Percentiles rank a stretch among this genome's conserved stretches.
Conservation (phyloP, 2,888 invertebrate species). For the Folsomia candida region DNA sequence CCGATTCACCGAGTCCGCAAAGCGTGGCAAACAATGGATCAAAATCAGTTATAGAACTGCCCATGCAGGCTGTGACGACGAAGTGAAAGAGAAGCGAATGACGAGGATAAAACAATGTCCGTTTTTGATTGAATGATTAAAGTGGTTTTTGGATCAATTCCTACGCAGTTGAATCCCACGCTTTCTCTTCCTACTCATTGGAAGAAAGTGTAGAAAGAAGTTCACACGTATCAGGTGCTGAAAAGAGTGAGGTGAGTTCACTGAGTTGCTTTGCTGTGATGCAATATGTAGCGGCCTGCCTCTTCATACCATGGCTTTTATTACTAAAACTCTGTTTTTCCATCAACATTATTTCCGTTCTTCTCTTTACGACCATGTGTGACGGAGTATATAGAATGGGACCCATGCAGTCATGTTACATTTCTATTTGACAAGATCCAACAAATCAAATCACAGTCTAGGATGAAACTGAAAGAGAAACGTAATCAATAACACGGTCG, state of each 20-base stretch:
- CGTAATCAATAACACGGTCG: conserved; percentile 15
- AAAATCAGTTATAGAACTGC: neutral
- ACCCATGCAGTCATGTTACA: neutral
- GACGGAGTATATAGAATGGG: neutral
- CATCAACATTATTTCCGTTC: conserved; percentile 9
- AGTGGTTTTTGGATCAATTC: neutral
- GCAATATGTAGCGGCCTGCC: no score
- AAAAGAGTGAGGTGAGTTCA: neutral
- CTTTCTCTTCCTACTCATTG: neutral
- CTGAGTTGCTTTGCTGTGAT: neutral
- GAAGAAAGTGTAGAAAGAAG: neutral
- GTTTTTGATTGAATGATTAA: neutral
- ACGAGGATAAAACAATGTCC: neutral
- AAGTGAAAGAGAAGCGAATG: neutral
- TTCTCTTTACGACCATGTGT: neutral
- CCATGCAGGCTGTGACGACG: neutral
- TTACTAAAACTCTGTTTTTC: neutral
- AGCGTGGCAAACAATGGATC: neutral
- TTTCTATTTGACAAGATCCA: conserved; percentile 5
- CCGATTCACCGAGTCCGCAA: neutral
- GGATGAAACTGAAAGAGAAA: conserved; percentile 10
- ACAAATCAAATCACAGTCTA: conserved; percentile 6
- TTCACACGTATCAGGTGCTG: neutral
- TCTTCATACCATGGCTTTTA: neutral
- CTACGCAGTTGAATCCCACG: neutral